A percentile compares a stretch with the other conserved stretches of the same genome.
Evolutionary conservation across 2,888 invertebrate species (phyloP).

Genomic region (Allolobophora icterica): DNA sequence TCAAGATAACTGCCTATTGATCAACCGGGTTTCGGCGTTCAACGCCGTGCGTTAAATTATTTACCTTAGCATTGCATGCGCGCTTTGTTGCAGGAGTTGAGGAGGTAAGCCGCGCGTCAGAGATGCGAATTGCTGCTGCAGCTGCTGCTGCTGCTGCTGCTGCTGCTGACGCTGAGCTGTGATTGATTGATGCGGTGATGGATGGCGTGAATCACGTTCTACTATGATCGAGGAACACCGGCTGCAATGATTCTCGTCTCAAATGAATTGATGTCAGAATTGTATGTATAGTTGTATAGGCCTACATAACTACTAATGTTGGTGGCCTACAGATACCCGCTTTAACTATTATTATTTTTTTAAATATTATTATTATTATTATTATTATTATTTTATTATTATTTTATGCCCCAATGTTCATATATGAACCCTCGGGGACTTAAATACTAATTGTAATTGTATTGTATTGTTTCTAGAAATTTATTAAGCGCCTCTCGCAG

Average conservation of each 20-base stretch:
- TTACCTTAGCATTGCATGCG: not conserved
- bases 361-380: too few relatives aligned
- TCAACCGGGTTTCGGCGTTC: not conserved
- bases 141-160: not conserved
- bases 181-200: slow-evolving; percentile 4
- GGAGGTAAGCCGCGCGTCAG: not conserved
- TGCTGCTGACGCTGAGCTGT: not conserved
- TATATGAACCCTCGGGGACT: too few relatives aligned
- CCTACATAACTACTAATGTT: too few relatives aligned
- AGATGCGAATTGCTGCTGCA: not conserved
- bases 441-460: too few relatives aligned
- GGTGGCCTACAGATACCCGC: too few relatives aligned
- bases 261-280: not conserved
- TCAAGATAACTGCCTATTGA: slow-evolving; percentile 17
- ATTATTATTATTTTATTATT: too few relatives aligned
- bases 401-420: too few relatives aligned
- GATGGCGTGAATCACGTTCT: not conserved
- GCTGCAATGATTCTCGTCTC: not conserved
- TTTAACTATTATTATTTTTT: too few relatives aligned
- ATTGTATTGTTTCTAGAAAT: too few relatives aligned
- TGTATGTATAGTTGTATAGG: too few relatives aligned
- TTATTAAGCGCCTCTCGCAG: too few relatives aligned
- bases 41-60: not conserved
- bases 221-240: not conserved
- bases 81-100: not conserved